These are phyloP conservation scores for Hippocampus mohnikei DNA, from an alignment of 2,113 vertebrate species.

Conservation along the genomic window DNA sequence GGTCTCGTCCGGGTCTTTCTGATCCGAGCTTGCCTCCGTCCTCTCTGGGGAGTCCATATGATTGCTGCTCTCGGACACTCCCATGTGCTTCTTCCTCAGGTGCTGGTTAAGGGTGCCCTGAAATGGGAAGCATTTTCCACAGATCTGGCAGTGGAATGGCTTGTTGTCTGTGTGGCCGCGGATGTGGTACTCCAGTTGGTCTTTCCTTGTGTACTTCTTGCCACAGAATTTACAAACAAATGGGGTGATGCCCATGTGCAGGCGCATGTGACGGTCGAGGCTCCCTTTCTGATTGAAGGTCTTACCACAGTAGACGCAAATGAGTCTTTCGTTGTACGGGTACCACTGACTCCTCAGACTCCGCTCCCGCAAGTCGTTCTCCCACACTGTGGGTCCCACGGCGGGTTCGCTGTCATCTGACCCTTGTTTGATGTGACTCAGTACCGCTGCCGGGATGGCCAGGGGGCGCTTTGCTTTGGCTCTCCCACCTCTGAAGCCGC, in stretches of 20 bases:
- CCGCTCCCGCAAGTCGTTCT: slow-evolving; percentile 84
- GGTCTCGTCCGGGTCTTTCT: slow-evolving; percentile 80
- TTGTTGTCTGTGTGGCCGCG: slow-evolving; percentile 98
- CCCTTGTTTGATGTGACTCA: slow-evolving; percentile 59
- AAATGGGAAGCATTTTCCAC: slow-evolving; percentile 98
- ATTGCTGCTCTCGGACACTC: slow-evolving; percentile 78
- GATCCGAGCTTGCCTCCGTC: slow-evolving; percentile 80
- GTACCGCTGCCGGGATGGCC: slow-evolving; percentile 57
- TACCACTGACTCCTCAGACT: slow-evolving; percentile 90
- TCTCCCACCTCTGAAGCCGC: slow-evolving; percentile 86
- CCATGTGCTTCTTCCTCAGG: slow-evolving; percentile 96
- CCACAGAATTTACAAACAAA: slow-evolving; percentile 98
- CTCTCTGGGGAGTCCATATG: slow-evolving; percentile 83
- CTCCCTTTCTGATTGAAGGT: slow-evolving; percentile 99
- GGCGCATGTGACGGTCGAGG: slow-evolving; percentile 95
- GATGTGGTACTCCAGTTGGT: slow-evolving; percentile 98
- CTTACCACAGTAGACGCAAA: slow-evolving; percentile 98
- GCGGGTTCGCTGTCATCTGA: slow-evolving; percentile 59
- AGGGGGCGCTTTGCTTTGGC: slow-evolving; percentile 83
- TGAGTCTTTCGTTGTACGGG: slow-evolving; percentile 89
- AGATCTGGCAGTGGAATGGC: slow-evolving; percentile 97
- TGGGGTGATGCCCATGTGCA: slow-evolving; percentile 98
- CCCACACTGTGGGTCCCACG: slow-evolving; percentile 73
- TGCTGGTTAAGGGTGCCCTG: slow-evolving; percentile 99
- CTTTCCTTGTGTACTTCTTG: slow-evolving; percentile 98